Evolutionary conservation across 2,888 invertebrate species (phyloP), one percentile per base, ranked within the genome.

Genomic region (Leucoptera coffeella): DNA sequence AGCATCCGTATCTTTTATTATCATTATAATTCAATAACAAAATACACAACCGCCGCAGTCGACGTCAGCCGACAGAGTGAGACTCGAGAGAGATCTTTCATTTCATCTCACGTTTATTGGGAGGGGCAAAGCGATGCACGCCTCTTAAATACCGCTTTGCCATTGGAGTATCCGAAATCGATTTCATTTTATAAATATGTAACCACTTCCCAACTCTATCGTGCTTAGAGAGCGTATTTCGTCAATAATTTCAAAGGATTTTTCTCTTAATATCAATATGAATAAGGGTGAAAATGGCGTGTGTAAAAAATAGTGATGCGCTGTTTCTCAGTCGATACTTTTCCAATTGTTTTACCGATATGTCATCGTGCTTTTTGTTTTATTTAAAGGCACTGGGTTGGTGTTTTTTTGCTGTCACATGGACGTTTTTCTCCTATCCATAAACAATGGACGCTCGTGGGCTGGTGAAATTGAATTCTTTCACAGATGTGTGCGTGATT

Each of bases 121-220:
- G 61, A 49, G 61, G 60, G 43, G 61, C 57, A 41, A 45, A 33
- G 40, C 39, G 38, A 41, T 40, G 40, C 53, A 64, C 65, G 65
- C 65, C 65, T 56, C 50, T 48, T 35, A 35, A 42, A 48, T 42
- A 45, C 42, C 50, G 57, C 48, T 38, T 44, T 34, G 39, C 58
- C 53, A 69, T 69, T 69, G 67, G 67, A 54, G 46, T 55, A 51
- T 61, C 64, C 62, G 60, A 69, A 69, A 69, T 69, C 67, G 67
- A 67, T 69, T 65, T 57, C 64, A 60, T 65, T 67, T 65, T 62
- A 65, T 67, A 69, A 67, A 69, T 67, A 67, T 67, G 62, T 65
- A 65, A 65, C 65, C 62, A 53, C 60, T 65, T 44, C 38, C 30
- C 33, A 9, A 33, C 49, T 39, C 32, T n/a, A n/a, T n/a, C n/a